phyloP scores from a whole-genome alignment of 2,888 invertebrate species.

The Lamellibrachia satsuma region DNA sequence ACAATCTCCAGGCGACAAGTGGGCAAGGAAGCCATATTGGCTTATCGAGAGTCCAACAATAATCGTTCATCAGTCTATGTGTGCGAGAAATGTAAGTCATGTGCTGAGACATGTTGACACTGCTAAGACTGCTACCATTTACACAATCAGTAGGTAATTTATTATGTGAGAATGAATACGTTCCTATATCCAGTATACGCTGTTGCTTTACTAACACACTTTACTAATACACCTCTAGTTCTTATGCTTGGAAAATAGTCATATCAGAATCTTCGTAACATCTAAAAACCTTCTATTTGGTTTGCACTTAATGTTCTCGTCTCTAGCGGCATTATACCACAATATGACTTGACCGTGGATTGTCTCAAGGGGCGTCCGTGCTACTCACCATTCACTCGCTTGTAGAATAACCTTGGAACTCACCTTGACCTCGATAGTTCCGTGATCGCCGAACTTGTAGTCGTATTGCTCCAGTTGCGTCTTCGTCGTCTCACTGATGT shows the following conservation, averaged over 20 bases:
- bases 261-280: too few relatives aligned
- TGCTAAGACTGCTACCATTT: background rate
- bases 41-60: too few relatives aligned
- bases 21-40: too few relatives aligned
- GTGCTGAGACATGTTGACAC: background rate
- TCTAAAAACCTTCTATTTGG: too few relatives aligned
- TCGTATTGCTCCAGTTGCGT: slow-evolving; percentile 75
- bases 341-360: background rate
- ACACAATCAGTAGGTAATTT: background rate
- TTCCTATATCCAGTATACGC: too few relatives aligned
- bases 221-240: too few relatives aligned
- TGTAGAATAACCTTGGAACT: background rate
- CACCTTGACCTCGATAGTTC: slow-evolving; percentile 82
- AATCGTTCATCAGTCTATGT: background rate
- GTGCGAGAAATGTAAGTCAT: background rate
- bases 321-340: background rate
- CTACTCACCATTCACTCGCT: background rate
- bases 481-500: slow-evolving; percentile 89
- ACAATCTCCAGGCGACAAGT: background rate
- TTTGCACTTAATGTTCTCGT: background rate
- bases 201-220: too few relatives aligned
- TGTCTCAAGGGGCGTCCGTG: background rate
- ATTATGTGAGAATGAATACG: background rate
- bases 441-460: slow-evolving; percentile 73
- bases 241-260: too few relatives aligned